These are phyloP conservation scores for Melanaphis sacchari DNA, from an alignment of 1,140 invertebrate species.

Conservation along the genomic window DNA sequence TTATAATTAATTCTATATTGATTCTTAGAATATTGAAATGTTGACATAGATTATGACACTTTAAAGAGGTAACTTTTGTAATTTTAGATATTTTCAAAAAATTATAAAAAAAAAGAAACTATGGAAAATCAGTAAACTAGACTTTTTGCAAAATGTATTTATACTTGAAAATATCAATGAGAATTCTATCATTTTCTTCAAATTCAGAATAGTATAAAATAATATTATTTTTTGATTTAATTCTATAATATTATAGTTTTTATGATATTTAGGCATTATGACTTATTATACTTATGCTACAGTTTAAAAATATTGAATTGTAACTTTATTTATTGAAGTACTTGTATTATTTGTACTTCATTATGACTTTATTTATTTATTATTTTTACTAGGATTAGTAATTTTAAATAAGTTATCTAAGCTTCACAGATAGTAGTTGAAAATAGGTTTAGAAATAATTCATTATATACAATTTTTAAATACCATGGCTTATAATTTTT, in stretches of 20 bases:
- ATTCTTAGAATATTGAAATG: neutral
- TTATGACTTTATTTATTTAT: neutral
- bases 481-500: neutral
- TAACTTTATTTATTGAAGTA: neutral
- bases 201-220: too few species aligned
- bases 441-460: too few species aligned
- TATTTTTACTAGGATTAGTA: neutral
- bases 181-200: too few species aligned
- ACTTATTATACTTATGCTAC: neutral
- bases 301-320: neutral
- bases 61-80: neutral
- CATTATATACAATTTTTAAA: too few species aligned
- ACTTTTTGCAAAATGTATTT: too few species aligned
- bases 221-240: too few species aligned
- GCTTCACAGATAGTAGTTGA: too few species aligned
- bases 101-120: neutral
- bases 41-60: neutral
- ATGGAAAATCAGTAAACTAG: too few species aligned
- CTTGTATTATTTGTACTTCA: too few species aligned
- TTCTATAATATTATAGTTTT: neutral
- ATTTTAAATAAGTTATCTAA: too few species aligned
- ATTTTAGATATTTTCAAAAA: neutral
- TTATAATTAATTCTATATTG: neutral
- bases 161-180: too few species aligned
- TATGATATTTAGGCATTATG: neutral